Evolutionary conservation across 2,888 invertebrate genomes (phyloP).

Genomic region (Rotaria sp.): DNA sequence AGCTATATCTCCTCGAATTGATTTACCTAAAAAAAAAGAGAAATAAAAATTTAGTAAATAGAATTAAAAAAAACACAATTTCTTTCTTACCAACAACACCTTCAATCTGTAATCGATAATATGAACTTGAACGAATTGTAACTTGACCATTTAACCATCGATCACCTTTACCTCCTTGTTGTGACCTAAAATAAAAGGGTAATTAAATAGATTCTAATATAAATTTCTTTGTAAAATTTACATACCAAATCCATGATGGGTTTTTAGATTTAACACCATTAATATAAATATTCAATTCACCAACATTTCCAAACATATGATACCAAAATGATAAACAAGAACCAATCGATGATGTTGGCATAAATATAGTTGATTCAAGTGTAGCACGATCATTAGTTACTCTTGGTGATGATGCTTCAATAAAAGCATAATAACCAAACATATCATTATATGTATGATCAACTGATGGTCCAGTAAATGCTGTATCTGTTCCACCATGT

Average conservation of each 20-base stretch:
- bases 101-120: slow-evolving; percentile 40
- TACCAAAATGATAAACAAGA: slow-evolving; percentile 43
- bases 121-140: slow-evolving; percentile 42
- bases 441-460: slow-evolving; percentile 37
- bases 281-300: slow-evolving; percentile 33
- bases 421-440: slow-evolving; percentile 65
- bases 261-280: slow-evolving; percentile 5
- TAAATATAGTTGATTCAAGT: slow-evolving; percentile 42
- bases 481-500: background rate
- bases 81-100: slow-evolving; percentile 31
- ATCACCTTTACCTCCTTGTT: slow-evolving; percentile 46
- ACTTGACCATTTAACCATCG: slow-evolving; percentile 47
- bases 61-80: background rate
- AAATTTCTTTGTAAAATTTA: no score
- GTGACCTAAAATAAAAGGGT: slow-evolving; percentile 42
- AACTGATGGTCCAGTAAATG: slow-evolving; percentile 16
- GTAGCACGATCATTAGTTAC: slow-evolving; percentile 65
- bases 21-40: slow-evolving; percentile 42
- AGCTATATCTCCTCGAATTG: slow-evolving; percentile 48
- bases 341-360: slow-evolving; percentile 36
- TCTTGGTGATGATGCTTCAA: slow-evolving; percentile 66
- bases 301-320: slow-evolving; percentile 42
- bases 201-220: no score
- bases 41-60: background rate
- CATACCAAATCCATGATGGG: slow-evolving; percentile 27